These are phyloP conservation scores for Pogonocherus hispidulus DNA, from an alignment of 2,888 invertebrate species.

Conservation along the genomic window DNA sequence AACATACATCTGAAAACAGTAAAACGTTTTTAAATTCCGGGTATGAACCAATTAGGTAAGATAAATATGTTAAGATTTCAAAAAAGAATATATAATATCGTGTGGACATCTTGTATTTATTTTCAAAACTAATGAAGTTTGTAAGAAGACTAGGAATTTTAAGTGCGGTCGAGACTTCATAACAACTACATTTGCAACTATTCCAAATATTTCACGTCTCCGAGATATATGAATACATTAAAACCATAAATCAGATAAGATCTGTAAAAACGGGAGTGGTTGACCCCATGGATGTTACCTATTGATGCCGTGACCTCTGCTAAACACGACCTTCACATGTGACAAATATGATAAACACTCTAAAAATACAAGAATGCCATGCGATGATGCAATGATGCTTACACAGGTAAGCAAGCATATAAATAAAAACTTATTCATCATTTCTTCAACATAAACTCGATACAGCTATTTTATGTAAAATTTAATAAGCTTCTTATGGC, in stretches of 20 bases:
- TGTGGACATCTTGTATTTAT: no score
- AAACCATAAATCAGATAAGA: background rate
- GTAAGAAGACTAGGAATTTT: no score
- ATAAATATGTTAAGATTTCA: no score
- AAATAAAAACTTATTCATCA: constrained; percentile 6
- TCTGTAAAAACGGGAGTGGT: background rate
- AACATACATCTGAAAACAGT: no score
- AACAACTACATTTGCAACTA: background rate
- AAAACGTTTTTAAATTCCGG: no score
- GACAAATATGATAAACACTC: constrained; percentile 14
- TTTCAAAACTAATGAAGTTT: no score
- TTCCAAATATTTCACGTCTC: background rate
- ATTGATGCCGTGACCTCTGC: constrained; percentile 15
- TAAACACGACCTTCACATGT: constrained; percentile 15
- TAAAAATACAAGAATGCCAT: constrained; percentile 11
- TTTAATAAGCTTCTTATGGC: constrained; percentile 15
- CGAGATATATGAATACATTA: background rate
- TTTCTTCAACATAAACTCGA: background rate
- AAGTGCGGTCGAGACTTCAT: no score
- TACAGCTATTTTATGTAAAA: constrained; percentile 3
- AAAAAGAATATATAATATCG: no score
- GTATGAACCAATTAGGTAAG: no score
- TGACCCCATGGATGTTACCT: background rate
- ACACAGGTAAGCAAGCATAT: background rate
- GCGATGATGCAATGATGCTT: constrained; percentile 19